phyloP scores from a whole-genome alignment of 2,888 invertebrate genomes.

The Celastrina argiolus region DNA sequence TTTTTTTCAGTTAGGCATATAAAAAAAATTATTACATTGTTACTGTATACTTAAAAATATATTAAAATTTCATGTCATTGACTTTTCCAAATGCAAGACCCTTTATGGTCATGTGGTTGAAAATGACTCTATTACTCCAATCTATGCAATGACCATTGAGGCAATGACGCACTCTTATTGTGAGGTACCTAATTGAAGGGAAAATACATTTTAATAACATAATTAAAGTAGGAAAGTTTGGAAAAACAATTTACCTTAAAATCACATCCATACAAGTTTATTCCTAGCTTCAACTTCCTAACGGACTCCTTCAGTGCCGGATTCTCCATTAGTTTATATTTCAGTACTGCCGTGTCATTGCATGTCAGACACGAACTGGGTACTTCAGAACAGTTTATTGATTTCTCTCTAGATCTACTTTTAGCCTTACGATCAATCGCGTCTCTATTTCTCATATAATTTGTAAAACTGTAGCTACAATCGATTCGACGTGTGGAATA shows the following conservation, averaged over 20 bases:
- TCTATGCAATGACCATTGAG: too few species aligned
- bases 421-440: constrained; percentile 36
- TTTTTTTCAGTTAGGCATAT: too few species aligned
- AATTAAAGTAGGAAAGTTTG: neutral
- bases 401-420: constrained; percentile 25
- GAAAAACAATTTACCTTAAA: constrained; percentile 52
- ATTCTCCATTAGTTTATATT: constrained; percentile 49
- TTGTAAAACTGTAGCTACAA: constrained; percentile 55
- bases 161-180: neutral
- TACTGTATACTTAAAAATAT: too few species aligned
- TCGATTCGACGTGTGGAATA: neutral
- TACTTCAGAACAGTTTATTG: constrained; percentile 29
- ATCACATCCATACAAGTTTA: constrained; percentile 67
- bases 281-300: constrained; percentile 63
- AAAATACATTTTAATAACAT: neutral
- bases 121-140: too few species aligned
- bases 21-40: too few species aligned
- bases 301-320: constrained; percentile 51
- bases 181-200: too few species aligned
- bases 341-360: constrained; percentile 50
- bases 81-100: too few species aligned
- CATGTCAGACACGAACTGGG: constrained; percentile 52
- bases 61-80: too few species aligned
- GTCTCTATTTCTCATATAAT: constrained; percentile 57
- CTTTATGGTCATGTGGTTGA: too few species aligned